phyloP scores from a whole-genome alignment of 2,797 vertebrate species.

The Mycteria americana region DNA sequence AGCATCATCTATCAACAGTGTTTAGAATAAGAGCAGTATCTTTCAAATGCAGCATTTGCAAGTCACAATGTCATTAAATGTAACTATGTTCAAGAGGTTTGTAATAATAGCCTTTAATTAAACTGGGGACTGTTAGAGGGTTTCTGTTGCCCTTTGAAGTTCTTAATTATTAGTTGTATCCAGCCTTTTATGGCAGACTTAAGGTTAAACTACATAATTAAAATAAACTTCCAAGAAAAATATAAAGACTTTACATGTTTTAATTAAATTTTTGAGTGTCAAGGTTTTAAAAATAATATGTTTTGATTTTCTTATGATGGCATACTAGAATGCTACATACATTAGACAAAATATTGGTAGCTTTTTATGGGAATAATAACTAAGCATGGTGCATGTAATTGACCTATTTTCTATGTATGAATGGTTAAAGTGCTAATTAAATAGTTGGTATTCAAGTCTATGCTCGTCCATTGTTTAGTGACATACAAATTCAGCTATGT shows the following conservation, averaged over 20 bases:
- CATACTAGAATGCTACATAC: constrained; percentile 57
- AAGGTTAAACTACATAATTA: constrained; percentile 73
- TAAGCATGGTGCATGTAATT: constrained; percentile 89
- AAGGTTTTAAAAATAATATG: constrained; percentile 61
- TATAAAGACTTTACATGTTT: constrained; percentile 62
- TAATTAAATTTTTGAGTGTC: constrained; percentile 67
- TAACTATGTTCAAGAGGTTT: constrained; percentile 67
- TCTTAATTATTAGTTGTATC: constrained; percentile 71
- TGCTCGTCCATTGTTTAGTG: constrained; percentile 78
- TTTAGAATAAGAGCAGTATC: constrained; percentile 65
- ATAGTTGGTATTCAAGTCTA: constrained; percentile 84
- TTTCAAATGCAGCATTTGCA: constrained; percentile 61
- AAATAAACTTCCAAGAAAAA: constrained; percentile 67
- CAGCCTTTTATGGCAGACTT: constrained; percentile 64
- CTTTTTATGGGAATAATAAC: constrained; percentile 82
- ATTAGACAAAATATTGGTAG: constrained; percentile 71
- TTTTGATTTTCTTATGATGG: constrained; percentile 60
- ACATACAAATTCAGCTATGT: constrained; percentile 79
- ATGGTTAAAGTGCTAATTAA: constrained; percentile 85
- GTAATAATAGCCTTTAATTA: constrained; percentile 76
- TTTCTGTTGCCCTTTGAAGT: constrained; percentile 68
- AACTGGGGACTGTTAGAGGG: constrained; percentile 64
- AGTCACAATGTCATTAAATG: constrained; percentile 66
- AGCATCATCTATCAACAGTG: constrained; percentile 40
- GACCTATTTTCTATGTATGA: constrained; percentile 80